phyloP scores from a whole-genome alignment of 2,113 vertebrate genomes.

The Cercocebus atys region DNA sequence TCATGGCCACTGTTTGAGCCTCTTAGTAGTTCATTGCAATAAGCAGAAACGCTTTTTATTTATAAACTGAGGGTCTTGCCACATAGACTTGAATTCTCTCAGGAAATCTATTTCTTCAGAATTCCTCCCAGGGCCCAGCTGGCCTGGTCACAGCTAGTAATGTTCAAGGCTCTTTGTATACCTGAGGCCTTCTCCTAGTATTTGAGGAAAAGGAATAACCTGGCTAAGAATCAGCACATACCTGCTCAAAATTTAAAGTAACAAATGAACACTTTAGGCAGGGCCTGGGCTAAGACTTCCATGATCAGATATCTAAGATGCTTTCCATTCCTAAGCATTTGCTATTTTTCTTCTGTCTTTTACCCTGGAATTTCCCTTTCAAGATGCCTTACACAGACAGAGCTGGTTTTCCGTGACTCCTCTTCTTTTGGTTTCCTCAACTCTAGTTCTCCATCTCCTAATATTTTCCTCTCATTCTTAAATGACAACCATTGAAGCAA shows the following conservation, averaged over 20 bases:
- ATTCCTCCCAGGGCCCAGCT: not conserved
- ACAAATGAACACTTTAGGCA: not conserved
- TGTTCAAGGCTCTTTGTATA: not conserved
- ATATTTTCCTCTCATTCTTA: not conserved
- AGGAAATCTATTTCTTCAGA: slow-evolving; percentile 12
- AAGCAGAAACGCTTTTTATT: not conserved
- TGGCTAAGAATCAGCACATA: not conserved
- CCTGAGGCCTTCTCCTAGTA: not conserved
- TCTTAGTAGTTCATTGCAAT: not conserved
- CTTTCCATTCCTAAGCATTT: not conserved
- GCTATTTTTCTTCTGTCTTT: slow-evolving; percentile 9
- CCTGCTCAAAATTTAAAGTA: not conserved
- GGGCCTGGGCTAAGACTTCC: not conserved
- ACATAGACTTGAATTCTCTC: not conserved
- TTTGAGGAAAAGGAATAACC: not conserved
- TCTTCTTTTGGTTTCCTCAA: not conserved
- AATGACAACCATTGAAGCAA: not conserved
- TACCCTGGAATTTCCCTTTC: slow-evolving; percentile 25
- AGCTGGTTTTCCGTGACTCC: not conserved
- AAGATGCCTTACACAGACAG: not conserved
- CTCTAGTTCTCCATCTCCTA: not conserved
- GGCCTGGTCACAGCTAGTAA: not conserved
- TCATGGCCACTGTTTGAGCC: not conserved
- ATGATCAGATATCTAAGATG: not conserved
- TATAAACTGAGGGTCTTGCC: not conserved